phyloP scores from a whole-genome alignment of 2,797 vertebrate species.

The Macroramphosus scolopax region DNA sequence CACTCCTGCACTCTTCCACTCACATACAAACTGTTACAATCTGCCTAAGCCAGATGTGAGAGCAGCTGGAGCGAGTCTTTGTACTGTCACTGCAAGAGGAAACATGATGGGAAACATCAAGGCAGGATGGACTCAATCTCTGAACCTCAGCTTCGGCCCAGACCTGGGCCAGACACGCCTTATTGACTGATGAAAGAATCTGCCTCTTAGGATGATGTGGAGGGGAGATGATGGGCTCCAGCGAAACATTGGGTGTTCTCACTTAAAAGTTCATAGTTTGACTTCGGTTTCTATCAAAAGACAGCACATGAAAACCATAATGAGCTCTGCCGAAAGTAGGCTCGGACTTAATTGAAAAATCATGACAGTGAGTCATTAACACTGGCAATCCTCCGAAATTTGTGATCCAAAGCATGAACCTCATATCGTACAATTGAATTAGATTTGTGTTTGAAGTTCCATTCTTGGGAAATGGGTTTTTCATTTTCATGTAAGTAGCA shows the following conservation, averaged over 20 bases:
- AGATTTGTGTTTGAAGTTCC: conserved; percentile 42
- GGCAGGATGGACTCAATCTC: conserved; percentile 42
- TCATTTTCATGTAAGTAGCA: conserved; percentile 46
- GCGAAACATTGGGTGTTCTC: not conserved
- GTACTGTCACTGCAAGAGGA: conserved; percentile 66
- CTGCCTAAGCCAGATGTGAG: conserved; percentile 53
- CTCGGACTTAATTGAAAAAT: conserved; percentile 20
- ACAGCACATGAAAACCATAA: too few relatives aligned
- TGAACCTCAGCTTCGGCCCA: conserved; percentile 48
- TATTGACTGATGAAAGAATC: conserved; percentile 37
- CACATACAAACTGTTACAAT: conserved; percentile 30
- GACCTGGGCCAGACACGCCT: conserved; percentile 40
- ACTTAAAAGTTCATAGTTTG: too few relatives aligned
- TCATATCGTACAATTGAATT: too few relatives aligned
- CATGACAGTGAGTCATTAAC: conserved; percentile 29
- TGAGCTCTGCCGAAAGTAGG: too few relatives aligned
- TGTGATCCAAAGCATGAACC: too few relatives aligned
- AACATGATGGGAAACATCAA: conserved; percentile 74
- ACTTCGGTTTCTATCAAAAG: too few relatives aligned
- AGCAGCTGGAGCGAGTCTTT: conserved; percentile 63
- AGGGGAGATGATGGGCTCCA: conserved; percentile 11
- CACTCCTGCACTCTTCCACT: not conserved
- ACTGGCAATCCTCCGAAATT: too few relatives aligned
- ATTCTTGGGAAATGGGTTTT: conserved; percentile 36
- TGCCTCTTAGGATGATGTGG: conserved; percentile 5